A percentile compares a stretch with the other conserved stretches of the same genome.
Evolutionary conservation across 2,888 invertebrate species (phyloP).

Genomic region (Rhingia rostrata): DNA sequence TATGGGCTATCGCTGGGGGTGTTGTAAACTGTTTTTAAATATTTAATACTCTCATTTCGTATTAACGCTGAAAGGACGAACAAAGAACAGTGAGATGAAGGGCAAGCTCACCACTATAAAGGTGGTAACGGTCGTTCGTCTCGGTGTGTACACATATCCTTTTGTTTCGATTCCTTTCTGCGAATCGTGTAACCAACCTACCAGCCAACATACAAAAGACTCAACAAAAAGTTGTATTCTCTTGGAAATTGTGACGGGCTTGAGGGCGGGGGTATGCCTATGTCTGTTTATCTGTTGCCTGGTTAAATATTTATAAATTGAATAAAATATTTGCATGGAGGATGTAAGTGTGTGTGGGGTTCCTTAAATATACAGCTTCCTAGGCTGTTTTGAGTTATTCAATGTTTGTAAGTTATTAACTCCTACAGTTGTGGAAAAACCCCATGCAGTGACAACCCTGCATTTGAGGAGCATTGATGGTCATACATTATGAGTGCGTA

Average conservation of each 20-base stretch:
- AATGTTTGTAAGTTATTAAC: neutral
- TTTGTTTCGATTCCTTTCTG: constrained; percentile 38
- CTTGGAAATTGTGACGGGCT: constrained; percentile 33
- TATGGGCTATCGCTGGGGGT: constrained; percentile 20
- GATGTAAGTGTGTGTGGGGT: neutral
- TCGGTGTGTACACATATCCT: constrained; percentile 30
- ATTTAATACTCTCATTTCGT: constrained; percentile 63
- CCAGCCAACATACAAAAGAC: neutral
- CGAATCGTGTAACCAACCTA: constrained; percentile 30
- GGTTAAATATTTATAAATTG: constrained; percentile 45
- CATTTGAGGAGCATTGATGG: no score
- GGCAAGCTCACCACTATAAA: neutral
- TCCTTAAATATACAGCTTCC: neutral
- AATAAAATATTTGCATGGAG: neutral
- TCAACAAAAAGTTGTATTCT: neutral
- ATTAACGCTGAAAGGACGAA: constrained; percentile 25
- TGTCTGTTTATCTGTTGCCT: constrained; percentile 32
- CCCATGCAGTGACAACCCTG: no score
- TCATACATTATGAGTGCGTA: no score
- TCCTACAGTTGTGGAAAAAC: no score
- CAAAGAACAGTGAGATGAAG: neutral
- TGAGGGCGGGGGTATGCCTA: constrained; percentile 22
- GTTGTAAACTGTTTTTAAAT: constrained; percentile 69
- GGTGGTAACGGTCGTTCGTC: neutral
- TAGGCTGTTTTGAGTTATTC: neutral